Evolutionary conservation across 2,797 vertebrate species (phyloP).

Genomic region (Dermochelys coriacea): DNA sequence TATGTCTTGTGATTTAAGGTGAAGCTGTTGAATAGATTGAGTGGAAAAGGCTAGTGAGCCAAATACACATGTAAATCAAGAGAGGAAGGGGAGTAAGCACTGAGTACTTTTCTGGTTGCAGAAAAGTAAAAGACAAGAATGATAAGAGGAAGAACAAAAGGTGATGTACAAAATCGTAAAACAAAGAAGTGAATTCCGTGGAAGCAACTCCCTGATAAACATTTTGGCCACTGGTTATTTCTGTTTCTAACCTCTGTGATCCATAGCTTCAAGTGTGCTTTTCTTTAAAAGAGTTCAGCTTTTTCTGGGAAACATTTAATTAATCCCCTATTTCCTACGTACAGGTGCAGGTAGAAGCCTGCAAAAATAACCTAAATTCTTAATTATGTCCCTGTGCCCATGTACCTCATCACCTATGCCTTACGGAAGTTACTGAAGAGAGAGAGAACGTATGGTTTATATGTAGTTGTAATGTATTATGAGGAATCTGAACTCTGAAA

Average conservation of each 20-base stretch:
- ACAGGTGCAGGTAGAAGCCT: background rate
- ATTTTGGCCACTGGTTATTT: background rate
- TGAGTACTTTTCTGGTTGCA: background rate
- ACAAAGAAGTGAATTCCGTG: background rate
- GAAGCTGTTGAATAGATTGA: background rate
- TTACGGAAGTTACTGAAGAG: background rate
- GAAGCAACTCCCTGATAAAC: background rate
- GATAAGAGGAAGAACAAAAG: conserved; percentile 5
- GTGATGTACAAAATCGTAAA: background rate
- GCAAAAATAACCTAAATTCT: background rate
- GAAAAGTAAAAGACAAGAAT: background rate
- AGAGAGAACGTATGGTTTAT: background rate
- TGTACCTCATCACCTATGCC: background rate
- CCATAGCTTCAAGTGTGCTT: background rate
- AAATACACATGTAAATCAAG: background rate
- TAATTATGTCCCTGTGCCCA: background rate
- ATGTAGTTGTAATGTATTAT: background rate
- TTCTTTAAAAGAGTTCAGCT: conserved; percentile 22
- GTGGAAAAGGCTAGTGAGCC: background rate
- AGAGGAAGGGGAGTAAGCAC: background rate
- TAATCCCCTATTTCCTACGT: conserved; percentile 35
- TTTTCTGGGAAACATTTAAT: conserved; percentile 24
- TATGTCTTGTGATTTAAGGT: background rate
- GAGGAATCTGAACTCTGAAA: background rate
- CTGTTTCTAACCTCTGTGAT: background rate